Base-by-base conservation (phyloP, 1,140 invertebrate genomes). In the Drosophila mojavensis region DNA sequence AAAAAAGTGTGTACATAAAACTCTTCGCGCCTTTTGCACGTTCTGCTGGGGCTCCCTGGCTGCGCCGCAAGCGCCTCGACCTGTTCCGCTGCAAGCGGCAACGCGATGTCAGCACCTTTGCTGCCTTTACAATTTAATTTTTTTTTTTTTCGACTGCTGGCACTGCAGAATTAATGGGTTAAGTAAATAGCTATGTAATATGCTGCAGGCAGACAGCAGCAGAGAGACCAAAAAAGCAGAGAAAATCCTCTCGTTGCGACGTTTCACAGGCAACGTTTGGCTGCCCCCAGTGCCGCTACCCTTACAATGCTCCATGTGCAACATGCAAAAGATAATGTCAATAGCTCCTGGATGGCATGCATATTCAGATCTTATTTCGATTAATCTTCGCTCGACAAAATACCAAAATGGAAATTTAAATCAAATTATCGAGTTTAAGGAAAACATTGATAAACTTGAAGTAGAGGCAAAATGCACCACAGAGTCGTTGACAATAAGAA, bases 131-230 rank as follows among this genome's bases (percentile, higher is more conserved):
- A 50, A 41, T 66, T 63, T 67, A 48, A 72, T 64, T 45, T 17
- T 60, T 30, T 51, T 33, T 47, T 47, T 17, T 60, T 30, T 51
- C 54, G 55, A 70, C 75, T 78, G 56, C 56, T 64, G 59, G 39
- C 51, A 71, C 74, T 79, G 55, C 69, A 72, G 51, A 75, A 89
- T 84, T 88, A 88, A 89, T 88, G 78, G 84, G 84, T 84, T 89
- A 88, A 89, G 80, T 88, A 88, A 88, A 88, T 89, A 81, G 74
- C 83, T 71, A 74, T 82, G 79, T 86, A 81, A 86, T 86, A 73
- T 86, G 60, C 75, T 74, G 48, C 70, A 68, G 26, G 26, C n/a
- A 15, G 47, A 58, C 33, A 17, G 26, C 4, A 11, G 28, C 41
- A 20, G 9, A n/a, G 17, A 28, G 15, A 26, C 20, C 20, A 24